Evolutionary conservation across 2,797 vertebrate genomes (phyloP).

Genomic region (Pteronotus mesoamericanus): DNA sequence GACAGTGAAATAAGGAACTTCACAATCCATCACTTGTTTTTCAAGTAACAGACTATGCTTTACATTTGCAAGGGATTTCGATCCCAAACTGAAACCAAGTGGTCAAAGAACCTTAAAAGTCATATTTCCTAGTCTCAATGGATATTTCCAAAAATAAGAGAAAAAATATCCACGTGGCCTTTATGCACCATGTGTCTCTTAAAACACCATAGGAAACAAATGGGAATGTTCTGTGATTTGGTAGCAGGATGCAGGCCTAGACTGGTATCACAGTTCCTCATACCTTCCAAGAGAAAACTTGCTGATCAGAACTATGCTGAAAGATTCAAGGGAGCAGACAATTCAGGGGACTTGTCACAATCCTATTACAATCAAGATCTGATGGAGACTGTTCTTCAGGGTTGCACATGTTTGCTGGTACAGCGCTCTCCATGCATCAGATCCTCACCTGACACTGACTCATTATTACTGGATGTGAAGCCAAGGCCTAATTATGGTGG

Average conservation of each 20-base stretch:
- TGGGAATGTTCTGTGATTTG: neutral
- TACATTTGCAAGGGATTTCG: neutral
- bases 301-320: neutral
- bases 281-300: neutral
- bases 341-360: neutral
- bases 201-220: neutral
- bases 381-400: neutral
- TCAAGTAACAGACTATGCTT: neutral
- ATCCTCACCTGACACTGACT: conserved; percentile 38
- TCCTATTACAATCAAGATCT: too few species aligned
- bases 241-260: neutral
- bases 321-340: neutral
- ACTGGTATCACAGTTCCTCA: neutral
- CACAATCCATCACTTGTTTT: neutral
- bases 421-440: neutral
- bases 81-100: neutral
- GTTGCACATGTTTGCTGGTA: neutral
- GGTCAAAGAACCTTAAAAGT: neutral
- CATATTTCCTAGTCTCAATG: neutral
- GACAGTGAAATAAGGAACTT: neutral
- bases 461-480: neutral
- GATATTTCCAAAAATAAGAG: conserved; percentile 15
- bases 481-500: neutral
- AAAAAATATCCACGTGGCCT: neutral
- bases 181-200: neutral